Evolutionary conservation across 2,888 invertebrate genomes (phyloP), one percentile per base, ranked within the genome.

Genomic region (Alsophila aescularia): DNA sequence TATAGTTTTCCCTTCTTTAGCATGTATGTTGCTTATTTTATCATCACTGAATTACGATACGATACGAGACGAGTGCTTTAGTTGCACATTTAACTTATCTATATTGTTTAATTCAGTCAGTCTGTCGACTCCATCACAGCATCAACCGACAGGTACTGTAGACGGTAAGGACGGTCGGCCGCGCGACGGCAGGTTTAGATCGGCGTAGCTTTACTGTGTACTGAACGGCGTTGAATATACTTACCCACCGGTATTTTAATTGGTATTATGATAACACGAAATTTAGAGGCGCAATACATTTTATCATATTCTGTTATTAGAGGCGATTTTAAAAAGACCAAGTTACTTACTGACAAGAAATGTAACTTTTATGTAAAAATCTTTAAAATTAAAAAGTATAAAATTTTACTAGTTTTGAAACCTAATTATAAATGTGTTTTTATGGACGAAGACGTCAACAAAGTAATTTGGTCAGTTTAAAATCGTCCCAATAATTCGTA

Each of bases 201-300:
- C 73, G 72, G 75, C 72, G 67, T 77, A 76, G 78, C 72, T 82
- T 79, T 81, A 81, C 77, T 79, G 66, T 75, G 70, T 72, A 71
- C 73, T 74, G 67, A 68, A 79, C 70, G 78, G 73, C 77, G 79
- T 83, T 84, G 81, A 87, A 86, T 85, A 85, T 85, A 84, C 78
- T 88, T 90, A 86, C 90, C 90, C 90, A 90, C 90, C 90, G 90
- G 87, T 90, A 90, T 88, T 87, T 83, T 90, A 87, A 91, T 91
- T 91, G 90, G 90, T 89, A 87, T 87, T 87, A 85, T 81, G 80
- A 73, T 78, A 75, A 79, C 79, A 79, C 78, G 65, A 85, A 86
- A 85, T 82, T 83, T 62, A 64, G 71, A 80, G 81, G 83, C 81
- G 82, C 84, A 86, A 81, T 77, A 75, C 66, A 72, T 52, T 58